A percentile compares a stretch with the other conserved stretches of the same genome.
Evolutionary conservation across 2,888 invertebrate genomes (phyloP).

Genomic region (Helobdella robusta): DNA sequence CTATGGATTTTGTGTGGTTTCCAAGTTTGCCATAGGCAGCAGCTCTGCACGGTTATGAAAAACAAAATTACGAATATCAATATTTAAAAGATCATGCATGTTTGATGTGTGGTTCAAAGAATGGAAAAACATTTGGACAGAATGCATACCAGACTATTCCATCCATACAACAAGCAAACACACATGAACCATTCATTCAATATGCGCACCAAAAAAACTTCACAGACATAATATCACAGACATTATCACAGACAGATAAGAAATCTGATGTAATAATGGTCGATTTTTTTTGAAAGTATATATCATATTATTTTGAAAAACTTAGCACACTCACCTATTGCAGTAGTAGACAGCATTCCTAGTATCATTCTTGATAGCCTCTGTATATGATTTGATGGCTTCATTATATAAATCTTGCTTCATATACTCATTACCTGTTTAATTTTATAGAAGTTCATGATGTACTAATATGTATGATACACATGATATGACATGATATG

Average conservation of each 20-base stretch:
- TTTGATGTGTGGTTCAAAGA: too few species aligned
- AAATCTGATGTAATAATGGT: too few species aligned
- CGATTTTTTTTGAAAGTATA: too few species aligned
- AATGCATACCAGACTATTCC: not conserved
- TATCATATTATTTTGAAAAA: constrained; percentile 3
- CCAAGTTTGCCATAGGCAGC: constrained; percentile 85
- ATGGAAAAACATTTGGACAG: not conserved
- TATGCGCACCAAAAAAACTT: too few species aligned
- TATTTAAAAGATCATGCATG: not conserved
- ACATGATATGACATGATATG: too few species aligned
- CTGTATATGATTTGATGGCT: constrained; percentile 73
- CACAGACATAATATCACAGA: too few species aligned
- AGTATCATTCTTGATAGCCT: constrained; percentile 77
- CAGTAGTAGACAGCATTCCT: constrained; percentile 89
- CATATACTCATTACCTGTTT: constrained; percentile 62
- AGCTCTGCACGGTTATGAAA: constrained; percentile 65
- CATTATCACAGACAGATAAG: too few species aligned
- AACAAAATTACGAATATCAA: too few species aligned
- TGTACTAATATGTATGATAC: too few species aligned
- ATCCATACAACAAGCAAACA: not conserved
- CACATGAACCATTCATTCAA: not conserved
- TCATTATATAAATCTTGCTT: constrained; percentile 65
- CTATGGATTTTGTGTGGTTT: constrained; percentile 71
- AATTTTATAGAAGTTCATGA: too few species aligned
- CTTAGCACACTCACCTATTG: constrained; percentile 57